Conservation (phyloP, 2,113 vertebrate species). For the Thalassarche chlororhynchos region DNA sequence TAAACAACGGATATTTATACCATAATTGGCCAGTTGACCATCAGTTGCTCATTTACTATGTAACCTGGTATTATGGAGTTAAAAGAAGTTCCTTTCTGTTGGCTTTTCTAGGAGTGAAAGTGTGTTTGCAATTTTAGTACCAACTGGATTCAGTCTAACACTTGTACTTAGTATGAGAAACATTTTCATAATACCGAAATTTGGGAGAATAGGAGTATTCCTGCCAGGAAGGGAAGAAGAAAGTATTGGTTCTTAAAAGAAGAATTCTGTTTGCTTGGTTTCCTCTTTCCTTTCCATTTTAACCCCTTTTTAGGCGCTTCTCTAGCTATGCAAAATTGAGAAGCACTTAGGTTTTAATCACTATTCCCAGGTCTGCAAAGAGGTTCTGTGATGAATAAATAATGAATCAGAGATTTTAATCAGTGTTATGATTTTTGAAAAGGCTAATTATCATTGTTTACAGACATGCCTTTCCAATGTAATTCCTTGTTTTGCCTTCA, state of each 20-base stretch:
- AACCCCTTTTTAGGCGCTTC: conserved; percentile 61
- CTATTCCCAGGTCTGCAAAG: conserved; percentile 73
- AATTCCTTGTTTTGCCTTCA: background rate
- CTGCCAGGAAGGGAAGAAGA: conserved; percentile 73
- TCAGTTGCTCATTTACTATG: conserved; percentile 64
- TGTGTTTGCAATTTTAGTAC: conserved; percentile 75
- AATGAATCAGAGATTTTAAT: conserved; percentile 75
- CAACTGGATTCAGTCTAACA: conserved; percentile 71
- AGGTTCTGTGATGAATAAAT: conserved; percentile 79
- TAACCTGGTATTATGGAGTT: conserved; percentile 80
- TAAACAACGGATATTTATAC: conserved; percentile 81
- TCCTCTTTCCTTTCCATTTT: conserved; percentile 58
- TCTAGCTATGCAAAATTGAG: background rate
- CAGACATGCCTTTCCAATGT: conserved; percentile 31
- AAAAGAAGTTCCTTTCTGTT: conserved; percentile 75
- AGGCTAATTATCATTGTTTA: conserved; percentile 71
- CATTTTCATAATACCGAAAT: conserved; percentile 74
- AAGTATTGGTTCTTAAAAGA: conserved; percentile 59
- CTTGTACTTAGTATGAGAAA: conserved; percentile 72
- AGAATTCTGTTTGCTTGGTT: conserved; percentile 60
- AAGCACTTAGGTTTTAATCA: conserved; percentile 71
- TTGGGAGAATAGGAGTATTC: conserved; percentile 55
- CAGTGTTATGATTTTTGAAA: conserved; percentile 74
- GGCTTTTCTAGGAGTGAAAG: conserved; percentile 70
- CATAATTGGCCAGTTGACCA: conserved; percentile 80